These are phyloP conservation scores for Leucoraja erinaceus DNA, from an alignment of 2,113 vertebrate genomes.

Conservation along the genomic window DNA sequence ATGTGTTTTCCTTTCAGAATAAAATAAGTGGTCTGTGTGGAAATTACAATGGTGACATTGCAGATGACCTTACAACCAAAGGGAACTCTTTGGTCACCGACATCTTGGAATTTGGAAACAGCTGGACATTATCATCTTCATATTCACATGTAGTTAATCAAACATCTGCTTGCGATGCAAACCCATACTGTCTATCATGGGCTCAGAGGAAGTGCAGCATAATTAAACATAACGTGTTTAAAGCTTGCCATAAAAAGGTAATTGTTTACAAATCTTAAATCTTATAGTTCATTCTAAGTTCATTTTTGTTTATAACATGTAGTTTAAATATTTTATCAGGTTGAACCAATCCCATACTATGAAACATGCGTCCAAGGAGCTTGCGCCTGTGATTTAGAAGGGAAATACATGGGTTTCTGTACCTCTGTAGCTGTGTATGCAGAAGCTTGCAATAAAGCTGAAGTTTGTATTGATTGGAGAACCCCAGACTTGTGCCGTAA, in stretches of 20 bases:
- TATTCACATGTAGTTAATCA: constrained; percentile 62
- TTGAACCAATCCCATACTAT: constrained; percentile 67
- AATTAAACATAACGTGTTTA: constrained; percentile 59
- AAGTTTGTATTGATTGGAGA: constrained; percentile 67
- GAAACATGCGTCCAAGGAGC: constrained; percentile 68
- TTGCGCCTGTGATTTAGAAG: constrained; percentile 72
- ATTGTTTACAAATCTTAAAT: not conserved
- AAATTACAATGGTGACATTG: constrained; percentile 68
- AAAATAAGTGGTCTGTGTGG: constrained; percentile 74
- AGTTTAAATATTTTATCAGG: constrained; percentile 49
- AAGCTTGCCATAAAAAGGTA: constrained; percentile 67
- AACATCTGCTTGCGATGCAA: constrained; percentile 64
- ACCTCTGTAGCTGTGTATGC: constrained; percentile 70
- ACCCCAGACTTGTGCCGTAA: constrained; percentile 73
- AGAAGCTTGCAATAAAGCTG: constrained; percentile 62
- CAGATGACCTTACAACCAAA: constrained; percentile 67
- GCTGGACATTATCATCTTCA: constrained; percentile 60
- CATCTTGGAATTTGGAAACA: constrained; percentile 65
- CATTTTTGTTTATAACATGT: not conserved
- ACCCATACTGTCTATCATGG: constrained; percentile 71
- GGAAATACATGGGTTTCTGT: constrained; percentile 74
- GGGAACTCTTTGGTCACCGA: constrained; percentile 48
- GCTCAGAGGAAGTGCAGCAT: constrained; percentile 69
- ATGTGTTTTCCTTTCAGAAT: constrained; percentile 48
- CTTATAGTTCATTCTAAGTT: not conserved